Evolutionary conservation across 2,797 vertebrate genomes (phyloP), one percentile per base, ranked within the genome.

Genomic region (Cygnus olor): DNA sequence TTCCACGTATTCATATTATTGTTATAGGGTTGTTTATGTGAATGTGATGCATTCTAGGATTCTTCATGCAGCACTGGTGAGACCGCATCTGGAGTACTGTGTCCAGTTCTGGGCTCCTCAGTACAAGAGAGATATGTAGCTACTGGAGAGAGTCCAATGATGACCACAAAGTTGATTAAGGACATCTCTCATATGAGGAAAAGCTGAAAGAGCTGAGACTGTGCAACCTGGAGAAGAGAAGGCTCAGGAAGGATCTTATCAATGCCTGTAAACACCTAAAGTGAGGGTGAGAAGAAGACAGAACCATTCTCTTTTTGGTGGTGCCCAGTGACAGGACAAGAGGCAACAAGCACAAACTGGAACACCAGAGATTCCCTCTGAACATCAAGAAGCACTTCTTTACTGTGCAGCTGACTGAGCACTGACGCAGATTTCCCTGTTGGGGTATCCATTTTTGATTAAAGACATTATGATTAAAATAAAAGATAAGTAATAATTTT

Each of bases 211-310:
- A 61, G 1, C 11, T 36, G 34, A 6, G 6, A 3, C 10, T 45
- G 14, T 36, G 84, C 44, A 63, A 5, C 11, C 13, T 56, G 11
- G 14, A 80, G 49, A 71, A 78, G 17, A 25, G 8, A 64, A 66
- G 15, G 4, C 15, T 21, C 4, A 21, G 13, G 3, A 8, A 4
- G 2, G 2, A 76, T n/a, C 6, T 30, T 21, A 27, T 19, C 17
- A 80, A 54, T 7, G 6, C 80, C 47, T 80, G 5, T 44, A 69
- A 91, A 47, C 27, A 69, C 2, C 12, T 79, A 77, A 77, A 65
- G 2, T 4, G 8, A 57, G 9, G 1, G 1, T 34, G 5, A 0
- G 1, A 63, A 73, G 10, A 56, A 4, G 13, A 61, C 4, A 7
- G 34, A 49, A 49, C 47, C 24, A 49, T 49, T 49, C 47, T 49